Percentiles rank a stretch among this genome's conserved stretches.
Conservation (phyloP, 2,113 vertebrate genomes). For the Neotragus moschatus region DNA sequence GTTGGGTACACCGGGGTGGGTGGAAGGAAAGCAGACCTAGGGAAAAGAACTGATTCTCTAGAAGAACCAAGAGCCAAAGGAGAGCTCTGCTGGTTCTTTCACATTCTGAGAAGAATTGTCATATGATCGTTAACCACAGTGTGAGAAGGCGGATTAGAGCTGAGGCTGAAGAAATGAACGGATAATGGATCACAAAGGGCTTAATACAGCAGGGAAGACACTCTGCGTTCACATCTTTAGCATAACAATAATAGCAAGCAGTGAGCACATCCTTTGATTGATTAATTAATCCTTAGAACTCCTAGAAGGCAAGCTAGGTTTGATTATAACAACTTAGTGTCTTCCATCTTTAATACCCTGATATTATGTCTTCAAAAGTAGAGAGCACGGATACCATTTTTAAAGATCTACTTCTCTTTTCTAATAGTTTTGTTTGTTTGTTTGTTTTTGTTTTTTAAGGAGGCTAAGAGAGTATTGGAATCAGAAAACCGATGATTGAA, state of each 20-base stretch:
- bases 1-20: background rate
- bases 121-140: background rate
- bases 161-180: background rate
- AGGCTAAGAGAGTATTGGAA: background rate
- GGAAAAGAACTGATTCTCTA: background rate
- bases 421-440: background rate
- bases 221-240: background rate
- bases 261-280: background rate
- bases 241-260: background rate
- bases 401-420: background rate
- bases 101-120: background rate
- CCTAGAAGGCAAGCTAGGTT: background rate
- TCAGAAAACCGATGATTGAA: background rate
- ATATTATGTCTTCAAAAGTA: slow-evolving; percentile 9
- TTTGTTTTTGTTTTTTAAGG: background rate
- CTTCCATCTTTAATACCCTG: background rate
- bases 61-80: background rate
- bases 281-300: slow-evolving; percentile 20
- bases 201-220: background rate
- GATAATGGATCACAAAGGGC: background rate
- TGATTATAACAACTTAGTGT: background rate
- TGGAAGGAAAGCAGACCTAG: background rate
- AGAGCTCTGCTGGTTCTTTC: background rate
- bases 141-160: background rate
- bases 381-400: background rate